Evolutionary conservation across 1,140 invertebrate genomes (phyloP).

Genomic region (Helicoverpa armigera): DNA sequence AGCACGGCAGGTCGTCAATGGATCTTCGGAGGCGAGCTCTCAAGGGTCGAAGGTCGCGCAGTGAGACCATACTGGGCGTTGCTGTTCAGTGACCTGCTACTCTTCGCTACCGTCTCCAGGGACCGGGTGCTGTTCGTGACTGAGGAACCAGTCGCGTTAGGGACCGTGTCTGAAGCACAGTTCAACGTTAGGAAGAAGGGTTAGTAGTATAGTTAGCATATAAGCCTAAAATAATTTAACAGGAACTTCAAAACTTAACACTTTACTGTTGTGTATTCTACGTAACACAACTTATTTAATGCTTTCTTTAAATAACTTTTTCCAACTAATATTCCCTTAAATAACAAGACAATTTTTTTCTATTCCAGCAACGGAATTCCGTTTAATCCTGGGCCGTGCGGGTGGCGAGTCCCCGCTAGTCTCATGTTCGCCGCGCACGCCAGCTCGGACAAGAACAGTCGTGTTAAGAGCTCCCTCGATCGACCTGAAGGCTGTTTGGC

Average conservation of each 20-base stretch:
- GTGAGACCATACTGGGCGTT: conserved; percentile 94
- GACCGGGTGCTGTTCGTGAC: conserved; percentile 94
- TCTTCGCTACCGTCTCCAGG: conserved; percentile 94
- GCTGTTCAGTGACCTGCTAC: conserved; percentile 93
- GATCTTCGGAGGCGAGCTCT: conserved; percentile 94
- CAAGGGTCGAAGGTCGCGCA: conserved; percentile 93
- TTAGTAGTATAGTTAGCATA: too few species aligned
- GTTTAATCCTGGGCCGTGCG: conserved; percentile 88
- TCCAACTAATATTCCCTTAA: too few species aligned
- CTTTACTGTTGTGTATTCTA: too few species aligned
- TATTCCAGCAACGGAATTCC: conserved; percentile 90
- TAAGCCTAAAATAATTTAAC: too few species aligned
- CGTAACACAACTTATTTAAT: too few species aligned
- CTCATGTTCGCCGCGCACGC: conserved; percentile 89
- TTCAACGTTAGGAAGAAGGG: conserved; percentile 95
- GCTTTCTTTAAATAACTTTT: too few species aligned
- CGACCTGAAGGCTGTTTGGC: conserved; percentile 95
- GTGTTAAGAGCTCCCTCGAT: conserved; percentile 92
- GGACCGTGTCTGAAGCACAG: conserved; percentile 92
- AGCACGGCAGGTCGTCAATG: conserved; percentile 93
- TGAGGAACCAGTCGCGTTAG: conserved; percentile 93
- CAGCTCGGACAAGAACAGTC: conserved; percentile 89
- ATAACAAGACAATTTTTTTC: too few species aligned
- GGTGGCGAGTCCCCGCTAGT: conserved; percentile 89
- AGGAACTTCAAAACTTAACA: too few species aligned